Evolutionary conservation across 2,888 invertebrate species (phyloP), one percentile per base, ranked within the genome.

Genomic region (Netelia melanura): DNA sequence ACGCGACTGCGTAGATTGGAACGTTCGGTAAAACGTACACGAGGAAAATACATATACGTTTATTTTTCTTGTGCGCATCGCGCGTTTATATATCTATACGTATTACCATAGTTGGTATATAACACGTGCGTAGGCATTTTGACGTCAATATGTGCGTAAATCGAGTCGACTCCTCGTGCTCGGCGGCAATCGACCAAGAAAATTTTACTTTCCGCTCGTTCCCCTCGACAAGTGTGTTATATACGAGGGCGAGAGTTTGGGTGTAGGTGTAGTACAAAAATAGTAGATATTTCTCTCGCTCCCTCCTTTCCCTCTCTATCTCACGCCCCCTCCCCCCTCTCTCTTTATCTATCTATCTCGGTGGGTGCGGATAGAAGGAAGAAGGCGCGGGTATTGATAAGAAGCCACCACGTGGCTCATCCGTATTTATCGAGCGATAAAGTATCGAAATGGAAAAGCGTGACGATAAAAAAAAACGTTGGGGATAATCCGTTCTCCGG

Each of bases 371-470:
- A 30, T 54, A 11, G 30, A 65, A 71, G 43, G 74, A 81, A 17
- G 17, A 17, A 44, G 48, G 61, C 56, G 65, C 77, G 70, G 25
- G 54, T 10, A 14, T 48, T 2, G 44, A 61, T 54, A 43, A 71
- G 67, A 77, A 81, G 62, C 67, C 48, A 43, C 84, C 17, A 17
- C 17, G 79, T 76, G 74, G 84, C 77, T 84, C 84, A 84, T 81
- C 72, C 30, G 81, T 48, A 81, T 84, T 81, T 84, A 81, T 84
- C 84, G 38, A 80, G 80, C 48, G 83, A 86, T 79, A 82, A 70
- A 64, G 23, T 3, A 48, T 61, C 2, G 52, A 62, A 43, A 62
- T 61, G 44, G 21, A 70, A 74, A 74, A 75, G 30, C 48, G 8
- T 17, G 21, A 9, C 23, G 72, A 82, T 77, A 77, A 52, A 43